Evolutionary conservation across 1,140 invertebrate genomes (phyloP), one percentile per base, ranked within the genome.

Genomic region (Aculops lycopersici): DNA sequence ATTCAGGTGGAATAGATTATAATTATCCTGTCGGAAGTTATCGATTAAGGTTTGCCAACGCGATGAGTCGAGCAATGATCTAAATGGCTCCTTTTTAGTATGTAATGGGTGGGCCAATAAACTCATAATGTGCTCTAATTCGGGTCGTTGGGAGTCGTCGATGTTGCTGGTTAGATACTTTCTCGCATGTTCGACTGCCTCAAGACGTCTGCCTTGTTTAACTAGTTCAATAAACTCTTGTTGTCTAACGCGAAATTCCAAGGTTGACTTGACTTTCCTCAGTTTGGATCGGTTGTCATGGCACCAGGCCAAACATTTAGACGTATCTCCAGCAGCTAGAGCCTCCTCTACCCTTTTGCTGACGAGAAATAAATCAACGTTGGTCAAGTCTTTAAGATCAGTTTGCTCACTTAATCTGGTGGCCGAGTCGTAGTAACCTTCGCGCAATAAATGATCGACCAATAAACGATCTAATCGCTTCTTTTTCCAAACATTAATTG

Each of bases 271-370:
- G 40, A 88, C 65, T 61, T 90, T 92, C 36, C 83, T 64, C 37
- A 94, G 63, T 54, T 92, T 94, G 3, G 81, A 88, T 54, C 80
- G 75, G 61, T 97, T 94, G 51, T 95, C 88, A 51, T 81, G 73
- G 54, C 86, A 92, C 88, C 88, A 97, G 38, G 71, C 64, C n/a
- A 92, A 64, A 53, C 84, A 90, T 49, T 77, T 75, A 3, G 64
- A 61, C 4, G 81, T 88, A 54, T 90, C 78, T 41, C 70, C 69
- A 41, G 67, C 67, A 0, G 63, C 56, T 20, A 95, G 55, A 21
- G 63, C 59, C 50, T 65, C 56, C 51, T 66, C 64, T 0, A 92
- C 79, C 54, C 86, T 77, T 42, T 75, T 70, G 0, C 79, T 81
- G 0, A 77, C 73, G 48, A 81, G 64, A 52, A 86, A 88, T 17